phyloP scores from a whole-genome alignment of 2,797 vertebrate species.

The Rhynchonycteris naso region DNA sequence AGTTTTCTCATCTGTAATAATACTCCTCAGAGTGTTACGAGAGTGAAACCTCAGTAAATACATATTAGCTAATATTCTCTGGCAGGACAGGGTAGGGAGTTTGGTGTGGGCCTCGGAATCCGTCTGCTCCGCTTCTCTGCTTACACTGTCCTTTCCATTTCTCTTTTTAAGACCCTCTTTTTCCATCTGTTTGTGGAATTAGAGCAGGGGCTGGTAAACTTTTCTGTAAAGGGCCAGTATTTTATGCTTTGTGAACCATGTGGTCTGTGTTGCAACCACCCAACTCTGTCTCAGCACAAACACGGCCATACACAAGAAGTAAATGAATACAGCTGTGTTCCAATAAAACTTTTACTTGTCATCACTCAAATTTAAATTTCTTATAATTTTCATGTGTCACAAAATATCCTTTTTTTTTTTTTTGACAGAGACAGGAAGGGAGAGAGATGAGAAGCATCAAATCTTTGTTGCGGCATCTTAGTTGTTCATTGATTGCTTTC shows the following conservation, averaged over 20 bases:
- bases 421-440: neutral
- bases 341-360: constrained; percentile 36
- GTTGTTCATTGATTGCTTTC: too few relatives aligned
- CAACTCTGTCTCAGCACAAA: neutral
- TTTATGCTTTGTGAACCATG: neutral
- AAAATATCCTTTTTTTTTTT: constrained; percentile 28
- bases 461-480: too few relatives aligned
- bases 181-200: neutral
- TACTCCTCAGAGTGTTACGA: neutral
- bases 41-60: neutral
- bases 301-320: neutral
- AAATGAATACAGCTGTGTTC: neutral
- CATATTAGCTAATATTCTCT: neutral
- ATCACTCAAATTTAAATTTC: constrained; percentile 31
- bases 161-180: neutral
- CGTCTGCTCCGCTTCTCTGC: neutral
- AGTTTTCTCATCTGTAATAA: neutral
- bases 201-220: neutral
- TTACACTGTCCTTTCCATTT: neutral
- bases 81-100: neutral
- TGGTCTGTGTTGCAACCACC: neutral
- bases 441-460: too few relatives aligned
- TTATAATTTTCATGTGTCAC: neutral
- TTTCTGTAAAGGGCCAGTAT: constrained; percentile 5
- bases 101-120: neutral